Evolutionary conservation across 2,797 vertebrate genomes (phyloP).

Genomic region (Silurus aristotelis): DNA sequence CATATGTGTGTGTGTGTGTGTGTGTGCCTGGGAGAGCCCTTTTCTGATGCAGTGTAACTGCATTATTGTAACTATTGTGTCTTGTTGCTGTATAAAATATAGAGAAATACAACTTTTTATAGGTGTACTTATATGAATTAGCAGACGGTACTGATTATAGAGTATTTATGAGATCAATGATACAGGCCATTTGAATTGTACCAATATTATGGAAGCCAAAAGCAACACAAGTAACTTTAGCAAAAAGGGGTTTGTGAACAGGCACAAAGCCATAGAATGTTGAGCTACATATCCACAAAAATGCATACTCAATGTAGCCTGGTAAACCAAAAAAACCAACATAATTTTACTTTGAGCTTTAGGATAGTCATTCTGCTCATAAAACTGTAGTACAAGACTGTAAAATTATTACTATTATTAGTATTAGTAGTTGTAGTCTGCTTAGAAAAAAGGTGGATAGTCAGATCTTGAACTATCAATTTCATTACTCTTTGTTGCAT

Average conservation of each 20-base stretch:
- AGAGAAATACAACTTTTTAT: no score
- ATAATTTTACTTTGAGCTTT: slow-evolving; percentile 7
- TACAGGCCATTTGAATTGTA: slow-evolving; percentile 30
- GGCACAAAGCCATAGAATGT: slow-evolving; percentile 30
- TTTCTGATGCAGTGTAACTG: no score
- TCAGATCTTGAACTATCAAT: neutral
- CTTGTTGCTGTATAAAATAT: no score
- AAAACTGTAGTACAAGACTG: neutral
- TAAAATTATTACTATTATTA: neutral
- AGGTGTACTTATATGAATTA: no score
- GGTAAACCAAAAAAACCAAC: neutral
- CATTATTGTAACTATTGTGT: no score
- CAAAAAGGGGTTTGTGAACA: slow-evolving; percentile 28
- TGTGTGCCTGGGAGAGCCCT: no score
- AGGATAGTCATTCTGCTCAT: neutral
- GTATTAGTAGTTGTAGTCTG: neutral
- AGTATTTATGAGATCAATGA: slow-evolving; percentile 12
- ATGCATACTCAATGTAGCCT: neutral
- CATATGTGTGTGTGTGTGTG: no score
- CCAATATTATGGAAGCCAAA: slow-evolving; percentile 35
- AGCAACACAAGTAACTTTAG: slow-evolving; percentile 44
- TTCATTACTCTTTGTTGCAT: neutral
- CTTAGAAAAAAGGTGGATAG: neutral
- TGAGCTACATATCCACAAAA: slow-evolving; percentile 20
- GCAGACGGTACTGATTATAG: slow-evolving; percentile 2